These are phyloP conservation scores for Blastomussa wellsi DNA, from an alignment of 92 coral and sea anemone species.

Conservation along the genomic window DNA sequence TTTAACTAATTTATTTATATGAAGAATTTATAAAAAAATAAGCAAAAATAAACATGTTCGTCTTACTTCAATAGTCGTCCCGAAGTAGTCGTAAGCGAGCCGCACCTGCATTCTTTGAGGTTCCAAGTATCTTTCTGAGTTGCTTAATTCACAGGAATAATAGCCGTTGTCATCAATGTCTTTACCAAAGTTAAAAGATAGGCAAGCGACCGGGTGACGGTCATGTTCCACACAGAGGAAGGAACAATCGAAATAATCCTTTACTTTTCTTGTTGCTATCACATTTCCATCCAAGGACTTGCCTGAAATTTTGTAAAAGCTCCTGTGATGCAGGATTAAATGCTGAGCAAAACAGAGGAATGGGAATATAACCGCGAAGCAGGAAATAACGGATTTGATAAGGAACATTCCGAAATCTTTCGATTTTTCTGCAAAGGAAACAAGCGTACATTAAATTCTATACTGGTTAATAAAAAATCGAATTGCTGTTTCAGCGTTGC, in stretches of 20 bases:
- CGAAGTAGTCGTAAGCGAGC: not conserved
- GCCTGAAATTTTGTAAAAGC: not conserved
- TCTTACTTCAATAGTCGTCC: not conserved
- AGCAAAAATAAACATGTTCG: no score
- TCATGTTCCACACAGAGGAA: not conserved
- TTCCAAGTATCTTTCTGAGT: slow-evolving; percentile 4
- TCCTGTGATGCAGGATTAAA: not conserved
- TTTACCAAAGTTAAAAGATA: slow-evolving; percentile 3
- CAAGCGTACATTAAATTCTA: no score
- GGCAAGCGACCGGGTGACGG: not conserved
- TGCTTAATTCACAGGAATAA: slow-evolving; percentile 2
- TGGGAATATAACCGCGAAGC: not conserved
- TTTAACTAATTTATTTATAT: no score
- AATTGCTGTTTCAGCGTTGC: no score
- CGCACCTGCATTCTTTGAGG: not conserved
- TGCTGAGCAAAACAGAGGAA: not conserved
- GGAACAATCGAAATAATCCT: slow-evolving; percentile 5
- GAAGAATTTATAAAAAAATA: no score
- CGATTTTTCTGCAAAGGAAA: not conserved
- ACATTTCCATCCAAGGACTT: slow-evolving; percentile 12
- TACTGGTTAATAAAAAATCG: no score
- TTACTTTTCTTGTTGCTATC: not conserved
- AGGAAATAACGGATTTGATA: not conserved
- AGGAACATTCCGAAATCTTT: not conserved
- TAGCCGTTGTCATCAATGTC: not conserved